Percentiles rank a stretch among this genome's conserved stretches.
Conservation (phyloP, 2,888 invertebrate genomes). For the Caenorhabditis doughertyi region DNA sequence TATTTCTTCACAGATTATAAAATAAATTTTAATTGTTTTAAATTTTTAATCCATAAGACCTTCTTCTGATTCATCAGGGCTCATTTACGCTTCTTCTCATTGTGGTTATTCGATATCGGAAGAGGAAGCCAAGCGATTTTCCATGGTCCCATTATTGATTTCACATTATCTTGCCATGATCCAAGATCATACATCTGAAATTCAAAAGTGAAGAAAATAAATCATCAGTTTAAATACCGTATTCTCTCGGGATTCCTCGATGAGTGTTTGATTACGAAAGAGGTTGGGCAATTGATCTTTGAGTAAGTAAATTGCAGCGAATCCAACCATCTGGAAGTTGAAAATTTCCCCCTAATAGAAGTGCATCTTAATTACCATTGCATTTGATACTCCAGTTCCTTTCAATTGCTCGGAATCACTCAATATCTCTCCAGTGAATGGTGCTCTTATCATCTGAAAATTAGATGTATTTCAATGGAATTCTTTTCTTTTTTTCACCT, state of each 20-base stretch:
- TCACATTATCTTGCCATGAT: constrained; percentile 53
- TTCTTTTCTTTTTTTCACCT: constrained; percentile 9
- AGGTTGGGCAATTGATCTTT: constrained; percentile 59
- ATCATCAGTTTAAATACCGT: not conserved
- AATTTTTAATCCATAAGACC: too few relatives aligned
- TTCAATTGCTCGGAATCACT: constrained; percentile 50
- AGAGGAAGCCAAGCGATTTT: constrained; percentile 40
- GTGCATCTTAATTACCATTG: constrained; percentile 31
- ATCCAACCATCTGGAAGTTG: constrained; percentile 52
- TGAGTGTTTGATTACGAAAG: constrained; percentile 63
- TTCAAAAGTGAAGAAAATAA: not conserved
- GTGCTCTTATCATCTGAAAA: constrained; percentile 30
- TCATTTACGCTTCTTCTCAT: not conserved
- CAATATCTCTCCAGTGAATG: constrained; percentile 21
- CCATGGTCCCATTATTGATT: constrained; percentile 56
- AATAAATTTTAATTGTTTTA: constrained; percentile 7
- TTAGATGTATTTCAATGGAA: not conserved
- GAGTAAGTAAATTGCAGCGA: constrained; percentile 59
- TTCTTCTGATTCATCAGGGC: too few relatives aligned
- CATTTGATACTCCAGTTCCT: constrained; percentile 65
- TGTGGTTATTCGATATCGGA: not conserved
- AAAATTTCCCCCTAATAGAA: not conserved
- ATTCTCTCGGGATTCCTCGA: constrained; percentile 62
- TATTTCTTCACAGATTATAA: not conserved
- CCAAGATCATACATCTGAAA: constrained; percentile 51